phyloP scores from a whole-genome alignment of 2,888 invertebrate species.

The Lochmaea crataegi region DNA sequence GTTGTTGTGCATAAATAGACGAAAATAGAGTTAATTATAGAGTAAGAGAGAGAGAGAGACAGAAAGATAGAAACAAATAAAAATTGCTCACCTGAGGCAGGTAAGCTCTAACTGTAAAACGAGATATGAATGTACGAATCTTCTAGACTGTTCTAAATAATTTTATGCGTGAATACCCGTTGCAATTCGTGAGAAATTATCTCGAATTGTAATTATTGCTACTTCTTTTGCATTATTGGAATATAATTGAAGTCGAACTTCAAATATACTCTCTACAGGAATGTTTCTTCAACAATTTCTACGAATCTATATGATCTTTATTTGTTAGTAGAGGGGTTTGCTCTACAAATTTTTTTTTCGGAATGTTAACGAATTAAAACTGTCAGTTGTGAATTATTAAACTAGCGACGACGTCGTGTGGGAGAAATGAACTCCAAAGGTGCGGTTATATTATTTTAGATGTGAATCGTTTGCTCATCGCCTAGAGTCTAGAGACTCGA shows the following conservation, averaged over 20 bases:
- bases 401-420: background rate
- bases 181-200: constrained; percentile 30
- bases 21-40: constrained; percentile 49
- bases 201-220: constrained; percentile 8
- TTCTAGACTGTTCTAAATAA: constrained; percentile 30
- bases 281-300: background rate
- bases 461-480: background rate
- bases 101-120: constrained; percentile 42
- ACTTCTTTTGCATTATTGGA: constrained; percentile 1
- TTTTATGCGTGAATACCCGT: constrained; percentile 34
- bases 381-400: constrained; percentile 2
- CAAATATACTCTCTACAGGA: background rate
- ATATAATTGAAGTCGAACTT: background rate
- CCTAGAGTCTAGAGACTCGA: background rate
- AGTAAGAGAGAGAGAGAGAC: constrained; percentile 27
- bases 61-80: constrained; percentile 19
- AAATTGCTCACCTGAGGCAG: constrained; percentile 44
- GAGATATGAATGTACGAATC: constrained; percentile 38
- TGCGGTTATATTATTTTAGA: constrained; percentile 6
- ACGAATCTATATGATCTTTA: too few species aligned
- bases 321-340: too few species aligned
- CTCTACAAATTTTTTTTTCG: background rate
- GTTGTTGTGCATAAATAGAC: constrained; percentile 48
- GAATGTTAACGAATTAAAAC: constrained; percentile 2
- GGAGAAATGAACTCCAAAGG: constrained; percentile 1